Evolutionary conservation across 2,888 invertebrate genomes (phyloP).

Genomic region (Temnothorax rugatulus): DNA sequence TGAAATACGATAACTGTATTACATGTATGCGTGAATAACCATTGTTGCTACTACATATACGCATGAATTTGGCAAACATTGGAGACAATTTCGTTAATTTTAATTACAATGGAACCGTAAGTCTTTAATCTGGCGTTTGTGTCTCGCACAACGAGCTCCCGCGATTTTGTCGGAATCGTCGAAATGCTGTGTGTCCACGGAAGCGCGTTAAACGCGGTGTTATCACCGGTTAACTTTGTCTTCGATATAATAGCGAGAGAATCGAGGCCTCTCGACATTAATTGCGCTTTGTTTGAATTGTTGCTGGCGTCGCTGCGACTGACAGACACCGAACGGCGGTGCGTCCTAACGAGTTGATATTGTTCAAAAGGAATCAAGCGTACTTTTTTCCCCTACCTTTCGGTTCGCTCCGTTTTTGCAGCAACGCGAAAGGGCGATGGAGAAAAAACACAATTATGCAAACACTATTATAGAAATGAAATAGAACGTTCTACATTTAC

Average conservation of each 20-base stretch:
- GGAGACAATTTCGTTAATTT: constrained; percentile 16
- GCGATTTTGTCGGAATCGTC: not conserved
- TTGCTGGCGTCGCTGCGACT: constrained; percentile 64
- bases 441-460: constrained; percentile 22
- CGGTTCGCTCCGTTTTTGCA: constrained; percentile 27
- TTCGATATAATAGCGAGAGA: constrained; percentile 57
- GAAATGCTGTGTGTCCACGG: constrained; percentile 47
- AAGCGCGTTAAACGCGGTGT: constrained; percentile 49
- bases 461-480: too few relatives aligned
- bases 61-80: not conserved
- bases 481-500: not conserved
- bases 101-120: constrained; percentile 2
- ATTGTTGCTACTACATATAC: not conserved
- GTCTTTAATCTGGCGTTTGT: not conserved
- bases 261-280: constrained; percentile 70
- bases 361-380: constrained; percentile 72
- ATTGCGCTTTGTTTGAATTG: constrained; percentile 78
- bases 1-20: not conserved
- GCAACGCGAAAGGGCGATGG: constrained; percentile 27
- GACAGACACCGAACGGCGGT: constrained; percentile 62
- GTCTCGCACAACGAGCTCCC: not conserved
- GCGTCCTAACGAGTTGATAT: constrained; percentile 78
- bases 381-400: constrained; percentile 32
- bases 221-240: constrained; percentile 60
- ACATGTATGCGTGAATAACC: not conserved